A percentile compares a stretch with the other conserved stretches of the same genome.
Evolutionary conservation across 1,140 invertebrate species (phyloP).

Genomic region (Antheraea pernyi): DNA sequence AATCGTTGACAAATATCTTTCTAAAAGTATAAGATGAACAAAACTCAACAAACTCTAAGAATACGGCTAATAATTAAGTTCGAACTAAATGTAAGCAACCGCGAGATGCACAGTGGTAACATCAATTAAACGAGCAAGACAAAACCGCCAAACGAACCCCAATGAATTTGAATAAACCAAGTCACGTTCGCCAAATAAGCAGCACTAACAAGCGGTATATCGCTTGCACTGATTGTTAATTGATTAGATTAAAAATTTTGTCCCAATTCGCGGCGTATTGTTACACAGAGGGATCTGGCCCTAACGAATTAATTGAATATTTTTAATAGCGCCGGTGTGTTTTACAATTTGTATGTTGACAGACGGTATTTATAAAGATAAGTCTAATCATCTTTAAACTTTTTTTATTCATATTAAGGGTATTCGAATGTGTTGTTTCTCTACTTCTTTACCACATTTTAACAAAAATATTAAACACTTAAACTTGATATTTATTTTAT

Average conservation of each 20-base stretch:
- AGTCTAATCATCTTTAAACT: too few relatives aligned
- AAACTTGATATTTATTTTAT: too few relatives aligned
- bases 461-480: too few relatives aligned
- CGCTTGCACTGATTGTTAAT: conserved; percentile 78
- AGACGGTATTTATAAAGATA: conserved; percentile 30
- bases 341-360: conserved; percentile 69
- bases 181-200: conserved; percentile 75
- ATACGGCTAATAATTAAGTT: not conserved
- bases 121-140: conserved; percentile 57
- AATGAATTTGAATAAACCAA: conserved; percentile 62
- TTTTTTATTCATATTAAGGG: too few relatives aligned
- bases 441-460: too few relatives aligned
- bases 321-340: conserved; percentile 61
- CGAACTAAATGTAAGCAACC: conserved; percentile 17
- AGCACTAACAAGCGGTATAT: conserved; percentile 75
- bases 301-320: conserved; percentile 58
- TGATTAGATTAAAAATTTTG: conserved; percentile 78
- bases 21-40: not conserved
- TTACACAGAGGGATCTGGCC: conserved; percentile 40
- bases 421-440: too few relatives aligned
- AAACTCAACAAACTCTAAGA: not conserved
- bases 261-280: conserved; percentile 64
- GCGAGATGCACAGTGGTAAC: conserved; percentile 20
- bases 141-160: conserved; percentile 65
- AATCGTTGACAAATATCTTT: not conserved